A percentile compares a stretch with the other conserved stretches of the same genome.
Evolutionary conservation across 2,888 invertebrate genomes (phyloP).

Genomic region (Eupsilia transversa): DNA sequence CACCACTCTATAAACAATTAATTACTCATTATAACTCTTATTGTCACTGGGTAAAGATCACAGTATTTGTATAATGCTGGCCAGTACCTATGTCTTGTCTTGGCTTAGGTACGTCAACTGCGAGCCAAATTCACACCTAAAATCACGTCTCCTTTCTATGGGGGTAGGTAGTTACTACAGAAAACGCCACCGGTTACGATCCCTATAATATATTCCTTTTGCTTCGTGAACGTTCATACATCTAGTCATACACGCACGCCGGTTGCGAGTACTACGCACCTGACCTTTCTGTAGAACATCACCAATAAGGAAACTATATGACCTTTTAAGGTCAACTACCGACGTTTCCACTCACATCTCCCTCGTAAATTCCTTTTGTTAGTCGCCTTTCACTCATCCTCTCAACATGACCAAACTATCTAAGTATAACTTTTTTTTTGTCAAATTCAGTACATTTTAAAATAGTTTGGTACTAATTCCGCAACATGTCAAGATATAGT

Average conservation of each 20-base stretch:
- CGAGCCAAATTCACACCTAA: background rate
- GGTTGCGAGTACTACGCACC: background rate
- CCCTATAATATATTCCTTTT: background rate
- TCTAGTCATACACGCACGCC: background rate
- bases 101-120: background rate
- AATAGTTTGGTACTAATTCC: background rate
- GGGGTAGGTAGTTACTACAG: background rate
- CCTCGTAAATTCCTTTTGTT: background rate
- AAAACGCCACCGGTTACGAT: background rate
- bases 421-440: background rate
- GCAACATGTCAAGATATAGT: background rate
- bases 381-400: background rate
- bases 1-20: constrained; percentile 34
- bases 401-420: background rate
- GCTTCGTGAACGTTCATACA: background rate
- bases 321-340: no score
- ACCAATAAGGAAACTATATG: background rate
- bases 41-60: constrained; percentile 27
- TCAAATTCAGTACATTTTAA: background rate
- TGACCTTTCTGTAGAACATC: background rate
- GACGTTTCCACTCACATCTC: background rate
- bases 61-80: background rate
- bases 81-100: no score
- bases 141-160: background rate
- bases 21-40: constrained; percentile 27